Conservation (phyloP, 2,888 invertebrate species). For the Lepeophtheirus nordmannii region DNA sequence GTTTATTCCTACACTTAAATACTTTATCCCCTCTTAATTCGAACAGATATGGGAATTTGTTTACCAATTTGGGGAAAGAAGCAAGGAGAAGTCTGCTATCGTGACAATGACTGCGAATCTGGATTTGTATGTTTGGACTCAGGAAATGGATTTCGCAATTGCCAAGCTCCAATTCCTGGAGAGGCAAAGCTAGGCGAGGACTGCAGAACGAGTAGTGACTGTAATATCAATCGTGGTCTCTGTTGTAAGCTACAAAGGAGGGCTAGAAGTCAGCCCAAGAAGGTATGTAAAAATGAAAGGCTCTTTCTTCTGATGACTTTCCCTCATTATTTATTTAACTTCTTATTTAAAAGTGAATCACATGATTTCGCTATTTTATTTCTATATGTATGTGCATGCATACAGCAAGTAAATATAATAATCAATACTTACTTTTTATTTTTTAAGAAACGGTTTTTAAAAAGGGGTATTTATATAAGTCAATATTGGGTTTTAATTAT, state of each 20-base stretch:
- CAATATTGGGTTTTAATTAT: no score
- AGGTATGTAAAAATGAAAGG: slow-evolving; percentile 24
- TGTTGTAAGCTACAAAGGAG: slow-evolving; percentile 30
- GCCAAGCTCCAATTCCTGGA: slow-evolving; percentile 50
- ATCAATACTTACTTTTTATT: background rate
- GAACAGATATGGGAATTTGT: slow-evolving; percentile 47
- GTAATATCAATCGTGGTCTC: slow-evolving; percentile 29
- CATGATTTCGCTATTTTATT: background rate
- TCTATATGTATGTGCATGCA: background rate
- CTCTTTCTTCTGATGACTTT: background rate
- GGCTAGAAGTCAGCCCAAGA: slow-evolving; percentile 29
- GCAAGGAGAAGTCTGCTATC: slow-evolving; percentile 62
- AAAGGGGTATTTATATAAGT: no score
- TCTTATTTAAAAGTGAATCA: no score
- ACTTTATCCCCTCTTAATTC: background rate
- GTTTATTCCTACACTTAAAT: no score
- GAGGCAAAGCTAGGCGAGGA: slow-evolving; percentile 28
- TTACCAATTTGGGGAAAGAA: slow-evolving; percentile 54
- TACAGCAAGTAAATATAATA: background rate
- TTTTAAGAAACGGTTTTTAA: no score
- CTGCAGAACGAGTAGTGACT: slow-evolving; percentile 29
- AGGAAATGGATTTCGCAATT: slow-evolving; percentile 47
- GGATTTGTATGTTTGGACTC: slow-evolving; percentile 57
- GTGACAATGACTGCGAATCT: slow-evolving; percentile 68
- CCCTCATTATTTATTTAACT: no score